Evolutionary conservation across 2,113 vertebrate genomes (phyloP).

Genomic region (Carettochelys insculpta): DNA sequence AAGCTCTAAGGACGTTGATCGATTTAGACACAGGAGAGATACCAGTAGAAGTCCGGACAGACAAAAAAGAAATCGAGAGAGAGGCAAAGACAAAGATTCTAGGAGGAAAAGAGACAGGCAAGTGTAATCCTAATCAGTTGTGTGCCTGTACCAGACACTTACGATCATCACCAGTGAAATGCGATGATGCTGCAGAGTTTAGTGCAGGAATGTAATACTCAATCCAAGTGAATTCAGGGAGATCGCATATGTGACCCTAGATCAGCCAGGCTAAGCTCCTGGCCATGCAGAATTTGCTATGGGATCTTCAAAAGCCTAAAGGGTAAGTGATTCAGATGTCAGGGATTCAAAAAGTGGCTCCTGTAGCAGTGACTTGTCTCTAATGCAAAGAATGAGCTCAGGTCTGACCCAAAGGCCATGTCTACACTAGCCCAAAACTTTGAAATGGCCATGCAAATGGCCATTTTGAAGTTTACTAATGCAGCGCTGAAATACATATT

Average conservation of each 20-base stretch:
- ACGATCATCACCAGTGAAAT: neutral
- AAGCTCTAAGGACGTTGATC: constrained; percentile 73
- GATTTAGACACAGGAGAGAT: constrained; percentile 70
- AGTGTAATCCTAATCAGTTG: neutral
- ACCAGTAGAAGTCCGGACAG: constrained; percentile 78
- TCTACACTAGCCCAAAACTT: too few species aligned
- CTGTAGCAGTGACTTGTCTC: neutral
- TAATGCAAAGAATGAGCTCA: rapidly evolving
- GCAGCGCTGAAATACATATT: too few species aligned
- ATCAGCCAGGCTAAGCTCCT: neutral
- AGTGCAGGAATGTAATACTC: neutral
- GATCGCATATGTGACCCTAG: neutral
- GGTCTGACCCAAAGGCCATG: rapidly evolving
- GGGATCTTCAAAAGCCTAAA: neutral
- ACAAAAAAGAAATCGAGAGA: constrained; percentile 75
- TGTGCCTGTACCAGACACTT: neutral
- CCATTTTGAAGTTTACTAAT: too few species aligned
- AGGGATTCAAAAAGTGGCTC: neutral
- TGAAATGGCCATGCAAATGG: too few species aligned
- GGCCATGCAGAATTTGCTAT: neutral
- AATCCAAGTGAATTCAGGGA: rapidly evolving
- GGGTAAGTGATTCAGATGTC: neutral
- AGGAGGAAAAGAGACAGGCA: constrained; percentile 77
- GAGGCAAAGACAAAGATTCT: constrained; percentile 76
- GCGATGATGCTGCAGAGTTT: rapidly evolving